These are phyloP conservation scores for Ceraclea dissimilis DNA, from an alignment of 2,888 invertebrate species.

Conservation along the genomic window DNA sequence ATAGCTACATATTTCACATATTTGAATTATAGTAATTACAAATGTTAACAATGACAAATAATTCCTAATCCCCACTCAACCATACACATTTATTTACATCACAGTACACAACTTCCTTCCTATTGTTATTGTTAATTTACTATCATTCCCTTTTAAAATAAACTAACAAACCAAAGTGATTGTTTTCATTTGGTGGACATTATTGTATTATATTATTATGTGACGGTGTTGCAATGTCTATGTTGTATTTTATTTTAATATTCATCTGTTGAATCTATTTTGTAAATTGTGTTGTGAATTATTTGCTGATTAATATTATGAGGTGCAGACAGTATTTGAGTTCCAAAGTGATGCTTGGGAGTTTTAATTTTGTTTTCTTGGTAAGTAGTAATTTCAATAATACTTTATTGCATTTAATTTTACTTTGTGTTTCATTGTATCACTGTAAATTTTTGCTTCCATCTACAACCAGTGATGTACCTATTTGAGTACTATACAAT, in stretches of 20 bases:
- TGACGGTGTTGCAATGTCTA: conserved; percentile 7
- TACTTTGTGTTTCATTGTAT: not conserved
- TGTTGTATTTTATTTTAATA: too few species aligned
- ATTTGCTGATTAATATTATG: conserved; percentile 15
- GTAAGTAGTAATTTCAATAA: conserved; percentile 39
- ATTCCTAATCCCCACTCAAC: conserved; percentile 21
- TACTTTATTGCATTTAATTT: not conserved
- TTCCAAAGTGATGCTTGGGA: conserved; percentile 44
- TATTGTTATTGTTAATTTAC: conserved; percentile 23
- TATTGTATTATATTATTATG: not conserved
- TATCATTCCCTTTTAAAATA: conserved; percentile 9
- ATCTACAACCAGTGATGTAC: too few species aligned
- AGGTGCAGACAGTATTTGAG: conserved; percentile 24
- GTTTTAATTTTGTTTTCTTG: conserved; percentile 59
- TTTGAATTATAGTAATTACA: not conserved
- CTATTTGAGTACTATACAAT: too few species aligned
- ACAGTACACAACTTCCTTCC: conserved; percentile 23
- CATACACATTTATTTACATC: conserved; percentile 18
- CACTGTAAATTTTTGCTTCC: too few species aligned
- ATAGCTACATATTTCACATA: not conserved
- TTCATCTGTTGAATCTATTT: not conserved
- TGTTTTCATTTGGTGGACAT: not conserved
- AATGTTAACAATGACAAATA: conserved; percentile 9
- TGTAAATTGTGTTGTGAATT: conserved; percentile 5
- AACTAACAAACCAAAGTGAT: conserved; percentile 9